A percentile compares a stretch with the other conserved stretches of the same genome.
Evolutionary conservation across 2,888 invertebrate species (phyloP).

Genomic region (Calliopum simillimum): DNA sequence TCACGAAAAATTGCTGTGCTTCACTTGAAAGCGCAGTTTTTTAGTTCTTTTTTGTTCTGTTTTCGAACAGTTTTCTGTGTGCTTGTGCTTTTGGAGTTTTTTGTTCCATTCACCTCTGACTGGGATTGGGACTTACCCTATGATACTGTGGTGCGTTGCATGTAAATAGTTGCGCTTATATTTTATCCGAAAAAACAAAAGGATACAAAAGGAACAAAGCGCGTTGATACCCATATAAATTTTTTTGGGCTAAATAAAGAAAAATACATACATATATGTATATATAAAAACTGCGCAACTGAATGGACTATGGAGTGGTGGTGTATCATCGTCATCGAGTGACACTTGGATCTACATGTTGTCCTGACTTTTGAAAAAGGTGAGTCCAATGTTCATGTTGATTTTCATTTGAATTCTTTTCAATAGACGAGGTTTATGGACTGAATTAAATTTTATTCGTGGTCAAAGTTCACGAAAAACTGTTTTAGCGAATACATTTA

Average conservation of each 20-base stretch:
- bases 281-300: constrained; percentile 3
- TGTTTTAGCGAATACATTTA: no score
- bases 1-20: constrained; percentile 14
- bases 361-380: constrained; percentile 12
- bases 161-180: background rate
- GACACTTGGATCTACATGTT: constrained; percentile 2
- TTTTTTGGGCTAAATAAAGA: no score
- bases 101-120: background rate
- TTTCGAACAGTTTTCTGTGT: constrained; percentile 1
- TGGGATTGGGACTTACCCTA: background rate
- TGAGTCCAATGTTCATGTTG: background rate
- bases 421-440: background rate
- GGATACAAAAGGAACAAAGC: background rate
- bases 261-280: no score
- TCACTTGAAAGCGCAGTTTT: background rate
- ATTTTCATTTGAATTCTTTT: background rate
- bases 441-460: no score
- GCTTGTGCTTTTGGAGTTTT: background rate
- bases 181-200: background rate
- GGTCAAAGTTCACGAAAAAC: no score
- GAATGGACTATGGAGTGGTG: constrained; percentile 10
- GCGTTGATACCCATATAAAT: no score
- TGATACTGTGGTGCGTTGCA: background rate
- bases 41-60: constrained; percentile 14
- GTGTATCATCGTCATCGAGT: constrained; percentile 4